A percentile compares a stretch with the other conserved stretches of the same genome.
phyloP scores from a whole-genome alignment of 2,113 vertebrate genomes.

The Morone saxatilis region DNA sequence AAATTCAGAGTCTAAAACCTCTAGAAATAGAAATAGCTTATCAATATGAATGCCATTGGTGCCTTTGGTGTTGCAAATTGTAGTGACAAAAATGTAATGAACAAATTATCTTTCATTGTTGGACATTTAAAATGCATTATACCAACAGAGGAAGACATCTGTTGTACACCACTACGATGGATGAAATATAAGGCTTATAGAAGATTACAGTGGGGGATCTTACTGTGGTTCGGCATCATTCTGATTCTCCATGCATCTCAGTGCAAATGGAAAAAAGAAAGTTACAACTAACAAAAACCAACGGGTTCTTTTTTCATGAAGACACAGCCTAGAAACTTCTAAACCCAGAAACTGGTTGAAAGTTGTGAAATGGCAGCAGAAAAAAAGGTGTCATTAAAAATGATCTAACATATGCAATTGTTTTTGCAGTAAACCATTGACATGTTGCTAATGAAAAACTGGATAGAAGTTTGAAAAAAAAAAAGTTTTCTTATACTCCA shows the following conservation, averaged over 20 bases:
- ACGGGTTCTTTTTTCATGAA: not conserved
- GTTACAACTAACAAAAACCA: not conserved
- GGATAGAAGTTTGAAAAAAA: too few species aligned
- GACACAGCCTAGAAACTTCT: not conserved
- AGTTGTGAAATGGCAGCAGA: not conserved
- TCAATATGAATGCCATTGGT: not conserved
- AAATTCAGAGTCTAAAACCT: not conserved
- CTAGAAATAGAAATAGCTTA: not conserved
- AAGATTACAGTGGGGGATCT: not conserved
- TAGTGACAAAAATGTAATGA: not conserved
- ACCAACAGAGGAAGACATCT: not conserved
- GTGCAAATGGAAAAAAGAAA: not conserved
- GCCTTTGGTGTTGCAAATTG: not conserved
- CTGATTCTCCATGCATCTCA: not conserved
- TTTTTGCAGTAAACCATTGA: not conserved
- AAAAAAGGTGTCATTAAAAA: not conserved
- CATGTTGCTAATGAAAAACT: conserved; percentile 14
- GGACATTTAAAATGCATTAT: not conserved
- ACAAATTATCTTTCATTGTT: not conserved
- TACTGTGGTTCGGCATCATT: not conserved
- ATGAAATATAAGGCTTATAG: not conserved
- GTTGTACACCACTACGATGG: not conserved
- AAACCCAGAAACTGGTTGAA: not conserved
- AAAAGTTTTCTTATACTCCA: not conserved
- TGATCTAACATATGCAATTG: not conserved